These are phyloP conservation scores for Sorex fumeus DNA, from an alignment of 2,113 vertebrate genomes.

Conservation along the genomic window DNA sequence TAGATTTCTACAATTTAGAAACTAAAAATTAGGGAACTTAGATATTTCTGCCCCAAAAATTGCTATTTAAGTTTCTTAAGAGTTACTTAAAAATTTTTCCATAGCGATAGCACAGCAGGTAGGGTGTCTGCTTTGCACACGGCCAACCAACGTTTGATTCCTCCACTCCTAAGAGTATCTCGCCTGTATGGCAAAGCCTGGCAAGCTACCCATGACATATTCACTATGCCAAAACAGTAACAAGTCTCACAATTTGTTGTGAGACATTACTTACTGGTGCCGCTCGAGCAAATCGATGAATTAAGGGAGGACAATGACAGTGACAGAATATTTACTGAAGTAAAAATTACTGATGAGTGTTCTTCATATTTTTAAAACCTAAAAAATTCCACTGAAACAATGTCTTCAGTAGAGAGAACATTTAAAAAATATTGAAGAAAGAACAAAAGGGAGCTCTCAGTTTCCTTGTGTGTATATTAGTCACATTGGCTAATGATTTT, in stretches of 20 bases:
- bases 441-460: not conserved
- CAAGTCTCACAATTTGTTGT: too few species aligned
- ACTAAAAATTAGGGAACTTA: not conserved
- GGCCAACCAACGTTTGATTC: too few species aligned
- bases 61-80: not conserved
- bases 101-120: too few species aligned
- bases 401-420: not conserved
- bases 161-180: too few species aligned
- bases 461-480: not conserved
- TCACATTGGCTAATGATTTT: not conserved
- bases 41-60: not conserved
- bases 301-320: too few species aligned
- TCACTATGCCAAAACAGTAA: too few species aligned
- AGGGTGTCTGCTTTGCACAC: too few species aligned
- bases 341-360: not conserved
- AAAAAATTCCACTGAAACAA: not conserved
- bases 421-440: not conserved
- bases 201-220: too few species aligned
- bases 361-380: slow-evolving; percentile 31
- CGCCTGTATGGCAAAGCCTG: too few species aligned
- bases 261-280: too few species aligned
- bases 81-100: not conserved
- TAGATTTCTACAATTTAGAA: not conserved
- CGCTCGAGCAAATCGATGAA: too few species aligned
- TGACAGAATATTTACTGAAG: slow-evolving; percentile 18